Evolutionary conservation across 1,140 invertebrate genomes (phyloP).

Genomic region (Ptiloglossa arizonensis): DNA sequence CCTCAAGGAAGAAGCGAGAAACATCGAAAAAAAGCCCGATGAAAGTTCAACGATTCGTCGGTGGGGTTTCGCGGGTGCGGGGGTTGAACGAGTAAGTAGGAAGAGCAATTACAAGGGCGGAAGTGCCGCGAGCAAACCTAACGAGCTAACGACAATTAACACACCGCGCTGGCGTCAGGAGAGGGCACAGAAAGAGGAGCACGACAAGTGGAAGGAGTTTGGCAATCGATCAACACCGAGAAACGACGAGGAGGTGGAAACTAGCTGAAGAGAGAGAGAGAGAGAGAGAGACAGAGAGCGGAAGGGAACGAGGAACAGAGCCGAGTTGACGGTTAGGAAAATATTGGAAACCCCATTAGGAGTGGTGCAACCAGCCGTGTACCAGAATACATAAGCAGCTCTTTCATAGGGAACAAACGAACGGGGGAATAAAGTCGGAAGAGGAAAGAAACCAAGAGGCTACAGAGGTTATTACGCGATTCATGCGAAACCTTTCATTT

Average conservation of each 20-base stretch:
- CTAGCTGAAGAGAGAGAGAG: not conserved
- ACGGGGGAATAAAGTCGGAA: conserved; percentile 43
- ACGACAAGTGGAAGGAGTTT: conserved; percentile 39
- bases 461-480: conserved; percentile 63
- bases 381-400: conserved; percentile 66
- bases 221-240: conserved; percentile 56
- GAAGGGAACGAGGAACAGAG: conserved; percentile 17
- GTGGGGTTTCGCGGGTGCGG: too few species aligned
- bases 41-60: not conserved
- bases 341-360: conserved; percentile 71
- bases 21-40: not conserved
- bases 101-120: conserved; percentile 19
- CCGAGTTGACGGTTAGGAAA: conserved; percentile 57
- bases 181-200: conserved; percentile 26
- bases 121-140: conserved; percentile 26
- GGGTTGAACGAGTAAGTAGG: not conserved
- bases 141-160: conserved; percentile 40
- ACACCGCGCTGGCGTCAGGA: conserved; percentile 8
- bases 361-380: conserved; percentile 64
- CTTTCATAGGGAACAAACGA: conserved; percentile 37
- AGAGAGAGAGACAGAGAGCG: conserved; percentile 15
- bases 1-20: not conserved
- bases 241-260: not conserved
- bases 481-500: conserved; percentile 67
- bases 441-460: conserved; percentile 42